Percentiles rank a stretch among this genome's conserved stretches.
phyloP scores from a whole-genome alignment of 2,797 vertebrate genomes.

The Paramormyrops hopkinsi region DNA sequence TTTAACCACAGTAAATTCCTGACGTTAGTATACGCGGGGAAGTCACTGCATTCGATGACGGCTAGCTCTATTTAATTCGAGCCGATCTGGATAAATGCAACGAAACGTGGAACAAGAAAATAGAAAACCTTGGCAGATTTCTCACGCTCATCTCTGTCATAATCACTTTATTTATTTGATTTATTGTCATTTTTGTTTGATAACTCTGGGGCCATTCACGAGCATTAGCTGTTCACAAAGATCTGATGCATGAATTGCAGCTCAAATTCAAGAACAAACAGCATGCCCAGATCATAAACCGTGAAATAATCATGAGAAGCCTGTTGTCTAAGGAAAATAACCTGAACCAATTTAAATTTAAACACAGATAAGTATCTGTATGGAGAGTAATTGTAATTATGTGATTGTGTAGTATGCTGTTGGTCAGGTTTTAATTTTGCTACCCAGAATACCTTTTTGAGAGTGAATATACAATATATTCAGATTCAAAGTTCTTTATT shows the following conservation, averaged over 20 bases:
- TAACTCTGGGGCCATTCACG: neutral
- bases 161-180: neutral
- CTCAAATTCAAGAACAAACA: neutral
- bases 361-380: neutral
- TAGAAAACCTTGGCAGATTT: neutral
- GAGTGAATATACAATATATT: neutral
- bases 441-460: neutral
- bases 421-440: neutral
- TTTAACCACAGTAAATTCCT: conserved; percentile 67
- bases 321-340: neutral
- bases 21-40: conserved; percentile 59
- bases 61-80: conserved; percentile 37
- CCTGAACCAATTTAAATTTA: neutral
- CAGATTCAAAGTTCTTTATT: neutral
- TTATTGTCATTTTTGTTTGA: neutral
- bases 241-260: neutral
- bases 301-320: neutral
- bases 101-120: conserved; percentile 5
- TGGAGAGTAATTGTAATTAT: neutral
- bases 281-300: neutral
- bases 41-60: conserved; percentile 26
- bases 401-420: neutral
- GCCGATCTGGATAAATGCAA: conserved; percentile 32
- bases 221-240: neutral
- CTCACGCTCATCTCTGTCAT: neutral